Evolutionary conservation across 2,113 vertebrate genomes (phyloP).

Genomic region (Sakesphorus luctuosus): DNA sequence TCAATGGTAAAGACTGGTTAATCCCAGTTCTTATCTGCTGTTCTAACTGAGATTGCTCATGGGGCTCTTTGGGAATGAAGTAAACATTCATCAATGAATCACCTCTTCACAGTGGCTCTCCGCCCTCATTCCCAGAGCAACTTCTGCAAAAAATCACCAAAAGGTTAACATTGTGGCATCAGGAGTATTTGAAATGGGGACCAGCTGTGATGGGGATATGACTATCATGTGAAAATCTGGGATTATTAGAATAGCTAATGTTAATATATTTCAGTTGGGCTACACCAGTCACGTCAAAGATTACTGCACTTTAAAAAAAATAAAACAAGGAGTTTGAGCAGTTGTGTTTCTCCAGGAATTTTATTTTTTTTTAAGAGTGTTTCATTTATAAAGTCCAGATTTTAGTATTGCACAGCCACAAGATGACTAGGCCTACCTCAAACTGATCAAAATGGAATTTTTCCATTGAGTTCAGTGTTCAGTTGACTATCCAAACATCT

Average conservation of each 20-base stretch:
- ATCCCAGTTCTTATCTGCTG: not conserved
- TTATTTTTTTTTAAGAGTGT: not conserved
- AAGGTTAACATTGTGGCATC: not conserved
- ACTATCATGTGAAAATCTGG: not conserved
- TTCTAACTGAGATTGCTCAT: not conserved
- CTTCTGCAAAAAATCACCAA: not conserved
- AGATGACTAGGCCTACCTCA: slow-evolving; percentile 13
- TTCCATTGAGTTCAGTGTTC: slow-evolving; percentile 43
- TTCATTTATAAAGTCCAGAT: slow-evolving; percentile 41
- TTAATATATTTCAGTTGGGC: slow-evolving; percentile 6
- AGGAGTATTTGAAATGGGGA: not conserved
- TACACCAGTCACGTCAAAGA: not conserved
- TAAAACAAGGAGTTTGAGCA: not conserved
- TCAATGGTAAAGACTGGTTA: not conserved
- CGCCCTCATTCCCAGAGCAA: not conserved
- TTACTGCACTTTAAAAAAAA: not conserved
- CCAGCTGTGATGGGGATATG: not conserved
- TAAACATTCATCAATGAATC: not conserved
- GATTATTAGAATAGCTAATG: not conserved
- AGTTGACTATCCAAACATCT: slow-evolving; percentile 53
- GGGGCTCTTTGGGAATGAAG: not conserved
- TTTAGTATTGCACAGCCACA: slow-evolving; percentile 27
- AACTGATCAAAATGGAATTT: slow-evolving; percentile 64
- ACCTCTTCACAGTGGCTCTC: not conserved
- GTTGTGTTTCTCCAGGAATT: slow-evolving; percentile 2